Percentiles rank a stretch among this genome's conserved stretches.
These are phyloP conservation scores for Toxotes chatareus DNA, from an alignment of 2,113 vertebrate genomes.

Conservation along the genomic window DNA sequence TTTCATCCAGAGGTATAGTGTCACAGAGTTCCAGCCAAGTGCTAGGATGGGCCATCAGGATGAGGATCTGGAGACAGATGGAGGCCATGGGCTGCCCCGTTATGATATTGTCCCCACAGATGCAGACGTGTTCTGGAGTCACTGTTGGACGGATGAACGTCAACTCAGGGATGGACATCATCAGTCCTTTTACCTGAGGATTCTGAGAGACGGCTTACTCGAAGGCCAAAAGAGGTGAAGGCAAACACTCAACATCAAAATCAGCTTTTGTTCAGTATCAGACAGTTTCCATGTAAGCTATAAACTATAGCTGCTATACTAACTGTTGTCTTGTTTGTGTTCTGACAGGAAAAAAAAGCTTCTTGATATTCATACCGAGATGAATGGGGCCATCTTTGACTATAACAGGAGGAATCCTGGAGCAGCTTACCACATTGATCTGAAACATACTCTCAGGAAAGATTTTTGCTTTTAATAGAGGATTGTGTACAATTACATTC, in stretches of 20 bases:
- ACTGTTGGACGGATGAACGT: constrained; percentile 84
- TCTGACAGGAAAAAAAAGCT: constrained; percentile 84
- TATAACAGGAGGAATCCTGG: constrained; percentile 82
- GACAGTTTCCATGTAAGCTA: not conserved
- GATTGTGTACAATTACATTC: not conserved
- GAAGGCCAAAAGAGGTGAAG: constrained; percentile 84
- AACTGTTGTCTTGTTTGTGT: constrained; percentile 34
- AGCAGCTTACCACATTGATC: constrained; percentile 80
- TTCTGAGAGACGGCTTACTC: constrained; percentile 81
- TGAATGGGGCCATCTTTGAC: constrained; percentile 85
- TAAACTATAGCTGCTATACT: not conserved
- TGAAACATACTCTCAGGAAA: constrained; percentile 91
- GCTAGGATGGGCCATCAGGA: constrained; percentile 1
- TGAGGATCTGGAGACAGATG: constrained; percentile 85
- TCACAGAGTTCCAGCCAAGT: constrained; percentile 12
- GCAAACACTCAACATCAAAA: not conserved
- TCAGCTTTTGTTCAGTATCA: not conserved
- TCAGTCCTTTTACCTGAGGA: constrained; percentile 86
- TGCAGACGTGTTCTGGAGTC: constrained; percentile 94
- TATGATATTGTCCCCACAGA: constrained; percentile 79
- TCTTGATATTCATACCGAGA: constrained; percentile 86
- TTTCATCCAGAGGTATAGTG: constrained; percentile 91
- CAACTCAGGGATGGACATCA: constrained; percentile 73
- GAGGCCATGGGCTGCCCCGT: not conserved
- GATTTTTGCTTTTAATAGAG: constrained; percentile 83